Evolutionary conservation across 2,797 vertebrate species (phyloP), one percentile per base, ranked within the genome.

Genomic region (Acanthis flammea): DNA sequence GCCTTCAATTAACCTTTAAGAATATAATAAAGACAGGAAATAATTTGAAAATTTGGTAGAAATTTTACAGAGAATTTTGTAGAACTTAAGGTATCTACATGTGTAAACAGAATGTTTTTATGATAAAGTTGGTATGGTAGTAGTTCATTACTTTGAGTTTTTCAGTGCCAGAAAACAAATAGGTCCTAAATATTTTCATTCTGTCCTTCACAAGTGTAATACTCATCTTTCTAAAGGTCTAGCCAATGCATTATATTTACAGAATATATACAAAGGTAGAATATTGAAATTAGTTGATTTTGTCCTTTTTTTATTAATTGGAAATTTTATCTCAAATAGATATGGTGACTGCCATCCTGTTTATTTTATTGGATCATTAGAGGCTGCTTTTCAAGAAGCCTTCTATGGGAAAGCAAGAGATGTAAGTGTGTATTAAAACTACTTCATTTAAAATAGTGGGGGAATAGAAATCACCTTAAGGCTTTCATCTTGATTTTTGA

Each of bases 391-490:
- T 98, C 99, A 99, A 98, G 99, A 99, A 98, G 99, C 99, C 98
- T 99, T 99, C 98, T 99, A 99, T 90, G 99, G 99, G 92, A 99
- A 99, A 99, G 99, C 99, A 96, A 99, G 99, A 99, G 99, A 99
- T 98, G 99, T 99, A 98, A 99, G 99, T 99, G 91, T 83, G 71
- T 31, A 22, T 61, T 72, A 61, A 76, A 67, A 37, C 9, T 55
- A 31, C 44, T 73, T 89, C 31, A 53, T 75, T 79, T 71, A 31
- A 44, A 60, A 17, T 19, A 10, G 6, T 41, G 39, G 55, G 7
- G 1, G 28, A 80, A 24, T 66, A 27, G 37, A 68, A 88, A 71
- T 37, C 13, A 23, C 17, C 65, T 12, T 51, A 58, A 53, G 47
- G 19, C 4, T 57, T 90, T 77, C 9, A 16, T 79, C 35, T 70